phyloP scores from a whole-genome alignment of 2,113 vertebrate genomes.

The Lonchura striata region DNA sequence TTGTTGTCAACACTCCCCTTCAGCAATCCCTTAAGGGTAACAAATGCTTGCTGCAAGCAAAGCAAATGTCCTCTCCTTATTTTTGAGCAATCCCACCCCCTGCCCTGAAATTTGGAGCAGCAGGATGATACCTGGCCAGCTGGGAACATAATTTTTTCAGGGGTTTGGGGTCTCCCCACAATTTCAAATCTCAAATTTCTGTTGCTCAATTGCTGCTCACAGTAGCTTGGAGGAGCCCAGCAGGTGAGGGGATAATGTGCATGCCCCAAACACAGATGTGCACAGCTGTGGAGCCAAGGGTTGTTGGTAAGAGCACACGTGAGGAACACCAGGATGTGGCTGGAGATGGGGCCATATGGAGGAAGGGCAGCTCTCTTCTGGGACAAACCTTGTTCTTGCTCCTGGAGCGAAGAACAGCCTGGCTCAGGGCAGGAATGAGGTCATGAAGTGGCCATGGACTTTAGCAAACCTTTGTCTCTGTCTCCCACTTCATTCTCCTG shows the following conservation, averaged over 20 bases:
- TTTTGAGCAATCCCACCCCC: not conserved
- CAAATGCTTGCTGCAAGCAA: not conserved
- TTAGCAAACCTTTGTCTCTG: fast-evolving
- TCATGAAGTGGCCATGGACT: no score
- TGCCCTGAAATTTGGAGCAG: not conserved
- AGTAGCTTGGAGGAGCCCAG: no score
- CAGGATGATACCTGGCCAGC: fast-evolving
- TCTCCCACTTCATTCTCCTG: not conserved
- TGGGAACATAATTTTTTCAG: not conserved
- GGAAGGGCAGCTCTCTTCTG: not conserved
- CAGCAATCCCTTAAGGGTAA: not conserved
- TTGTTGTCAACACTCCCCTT: slow-evolving; percentile 9
- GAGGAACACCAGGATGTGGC: not conserved
- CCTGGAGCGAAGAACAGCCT: not conserved
- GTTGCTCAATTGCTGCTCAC: fast-evolving
- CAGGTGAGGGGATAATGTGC: not conserved
- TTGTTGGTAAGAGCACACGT: not conserved
- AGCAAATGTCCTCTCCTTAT: not conserved
- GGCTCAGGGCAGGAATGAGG: not conserved
- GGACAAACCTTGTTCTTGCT: not conserved
- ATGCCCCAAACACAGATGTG: not conserved
- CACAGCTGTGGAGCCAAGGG: not conserved
- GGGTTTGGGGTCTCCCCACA: not conserved
- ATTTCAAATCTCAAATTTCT: not conserved
- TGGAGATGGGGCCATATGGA: not conserved